phyloP scores from a whole-genome alignment of 2,888 invertebrate genomes.

The Orthosia gracilis region DNA sequence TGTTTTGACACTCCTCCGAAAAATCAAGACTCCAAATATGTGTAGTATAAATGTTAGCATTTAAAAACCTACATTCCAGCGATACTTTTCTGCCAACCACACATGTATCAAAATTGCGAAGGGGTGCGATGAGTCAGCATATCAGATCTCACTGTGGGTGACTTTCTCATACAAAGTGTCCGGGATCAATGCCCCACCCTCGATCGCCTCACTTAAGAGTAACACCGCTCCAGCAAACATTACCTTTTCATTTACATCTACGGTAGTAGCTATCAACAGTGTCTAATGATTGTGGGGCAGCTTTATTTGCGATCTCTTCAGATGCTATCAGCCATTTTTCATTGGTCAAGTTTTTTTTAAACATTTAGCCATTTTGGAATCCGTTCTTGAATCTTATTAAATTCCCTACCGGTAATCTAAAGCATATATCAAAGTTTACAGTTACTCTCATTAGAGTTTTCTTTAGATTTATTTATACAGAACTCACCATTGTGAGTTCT shows the following conservation, averaged over 20 bases:
- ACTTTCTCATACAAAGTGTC: conserved; percentile 77
- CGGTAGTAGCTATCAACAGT: conserved; percentile 61
- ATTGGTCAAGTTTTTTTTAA: neutral
- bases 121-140: conserved; percentile 72
- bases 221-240: conserved; percentile 61
- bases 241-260: conserved; percentile 59
- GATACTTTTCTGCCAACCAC: conserved; percentile 61
- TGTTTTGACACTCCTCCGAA: no score
- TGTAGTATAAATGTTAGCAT: no score
- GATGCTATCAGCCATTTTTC: neutral
- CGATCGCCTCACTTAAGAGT: conserved; percentile 69
- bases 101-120: conserved; percentile 57
- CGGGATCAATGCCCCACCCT: conserved; percentile 45
- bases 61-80: neutral
- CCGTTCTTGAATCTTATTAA: neutral
- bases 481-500: no score
- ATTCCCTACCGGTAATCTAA: neutral
- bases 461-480: no score
- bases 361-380: neutral
- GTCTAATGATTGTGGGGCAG: conserved; percentile 42
- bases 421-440: neutral
- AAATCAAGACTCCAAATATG: no score
- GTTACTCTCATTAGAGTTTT: no score
- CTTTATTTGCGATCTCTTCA: conserved; percentile 39
- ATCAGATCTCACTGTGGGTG: conserved; percentile 72